phyloP scores from a whole-genome alignment of 2,888 invertebrate species.

The Zaprionus obscuricornis region DNA sequence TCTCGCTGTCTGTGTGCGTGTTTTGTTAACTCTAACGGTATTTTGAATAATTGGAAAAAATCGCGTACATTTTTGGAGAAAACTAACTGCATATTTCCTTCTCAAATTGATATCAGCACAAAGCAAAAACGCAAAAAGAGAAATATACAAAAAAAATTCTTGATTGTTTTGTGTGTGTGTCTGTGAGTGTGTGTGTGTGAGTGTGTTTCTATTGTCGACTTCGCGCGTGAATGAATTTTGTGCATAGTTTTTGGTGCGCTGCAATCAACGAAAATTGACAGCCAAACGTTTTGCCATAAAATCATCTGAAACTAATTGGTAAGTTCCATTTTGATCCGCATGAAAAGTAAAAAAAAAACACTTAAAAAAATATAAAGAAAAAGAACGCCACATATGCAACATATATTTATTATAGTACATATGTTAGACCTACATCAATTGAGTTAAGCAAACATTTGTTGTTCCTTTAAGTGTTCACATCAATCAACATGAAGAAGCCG shows the following conservation, averaged over 20 bases:
- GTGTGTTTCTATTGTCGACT: conserved; percentile 21
- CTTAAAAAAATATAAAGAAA: no score
- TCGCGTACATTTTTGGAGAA: conserved; percentile 39
- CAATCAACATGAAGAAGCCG: no score
- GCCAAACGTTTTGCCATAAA: conserved; percentile 27
- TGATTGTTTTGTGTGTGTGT: conserved; percentile 48
- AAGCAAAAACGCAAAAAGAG: conserved; percentile 16
- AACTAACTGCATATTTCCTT: conserved; percentile 31
- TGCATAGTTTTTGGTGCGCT: conserved; percentile 46
- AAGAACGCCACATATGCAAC: background rate
- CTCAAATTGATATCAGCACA: conserved; percentile 32
- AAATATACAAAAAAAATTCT: conserved; percentile 41
- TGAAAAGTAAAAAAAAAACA: no score
- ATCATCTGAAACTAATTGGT: conserved; percentile 22
- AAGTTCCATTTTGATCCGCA: no score
- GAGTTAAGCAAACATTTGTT: conserved; percentile 26
- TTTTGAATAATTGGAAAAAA: conserved; percentile 65
- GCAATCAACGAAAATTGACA: conserved; percentile 62
- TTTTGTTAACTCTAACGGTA: no score
- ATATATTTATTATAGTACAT: conserved; percentile 33
- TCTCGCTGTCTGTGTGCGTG: conserved; percentile 3
- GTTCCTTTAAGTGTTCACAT: conserved; percentile 9
- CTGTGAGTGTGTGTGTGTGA: conserved; percentile 20
- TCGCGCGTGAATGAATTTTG: conserved; percentile 59
- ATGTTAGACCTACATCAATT: no score